Evolutionary conservation across 2,797 vertebrate species (phyloP).

Genomic region (Xiphorhynchus erythropygius): DNA sequence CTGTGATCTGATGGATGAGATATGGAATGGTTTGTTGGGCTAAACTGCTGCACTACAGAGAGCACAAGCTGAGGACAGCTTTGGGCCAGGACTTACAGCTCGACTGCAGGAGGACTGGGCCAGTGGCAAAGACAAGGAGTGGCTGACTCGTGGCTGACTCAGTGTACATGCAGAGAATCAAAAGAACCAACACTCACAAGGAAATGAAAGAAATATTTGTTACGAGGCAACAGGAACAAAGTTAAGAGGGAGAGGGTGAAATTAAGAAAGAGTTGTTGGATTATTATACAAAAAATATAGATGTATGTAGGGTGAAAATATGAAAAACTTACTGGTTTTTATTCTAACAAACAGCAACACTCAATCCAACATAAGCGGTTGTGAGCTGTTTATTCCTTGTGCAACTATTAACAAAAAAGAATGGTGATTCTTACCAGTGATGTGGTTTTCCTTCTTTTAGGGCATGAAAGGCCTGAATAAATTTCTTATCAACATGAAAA

Average conservation of each 20-base stretch:
- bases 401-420: background rate
- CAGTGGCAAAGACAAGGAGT: background rate
- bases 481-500: background rate
- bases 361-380: background rate
- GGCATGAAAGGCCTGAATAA: slow-evolving; percentile 12
- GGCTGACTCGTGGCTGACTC: background rate
- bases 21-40: background rate
- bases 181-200: background rate
- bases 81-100: background rate
- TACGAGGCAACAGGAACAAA: background rate
- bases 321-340: background rate
- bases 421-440: background rate
- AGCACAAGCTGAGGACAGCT: background rate
- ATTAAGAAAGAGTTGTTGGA: background rate
- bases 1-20: background rate
- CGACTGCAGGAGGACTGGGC: background rate
- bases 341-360: slow-evolving; percentile 9
- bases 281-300: background rate
- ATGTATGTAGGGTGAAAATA: background rate
- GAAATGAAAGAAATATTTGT: background rate
- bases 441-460: background rate
- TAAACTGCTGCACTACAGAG: background rate
- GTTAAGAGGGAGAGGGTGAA: background rate
- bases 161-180: background rate
- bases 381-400: slow-evolving; percentile 33